Evolutionary conservation across 2,888 invertebrate genomes (phyloP), one percentile per base, ranked within the genome.

Genomic region (Iselma pallidipennis): DNA sequence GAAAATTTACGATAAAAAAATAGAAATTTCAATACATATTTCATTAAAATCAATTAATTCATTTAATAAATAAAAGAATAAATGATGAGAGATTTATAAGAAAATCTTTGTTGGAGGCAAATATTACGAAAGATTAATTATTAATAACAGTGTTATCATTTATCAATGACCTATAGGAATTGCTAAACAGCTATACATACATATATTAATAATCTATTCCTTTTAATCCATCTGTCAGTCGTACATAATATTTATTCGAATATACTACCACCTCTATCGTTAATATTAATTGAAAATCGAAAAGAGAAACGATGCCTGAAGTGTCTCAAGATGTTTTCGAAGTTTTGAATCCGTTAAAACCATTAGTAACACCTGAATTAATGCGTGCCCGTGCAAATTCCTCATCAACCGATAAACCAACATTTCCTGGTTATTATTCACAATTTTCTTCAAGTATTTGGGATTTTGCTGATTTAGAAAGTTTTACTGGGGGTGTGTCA

Each of bases 381-480:
- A 82, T 87, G 71, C 83, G 87, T 72, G 85, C 85, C 71, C 85
- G 87, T 73, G 85, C 87, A 4, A 87, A 87, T 75, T 86, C 86
- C 0, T 68, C 74, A 29, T 82, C 83, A 3, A 81, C 80, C 65
- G 82, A 82, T 71, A 83, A 83, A 45, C 69, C 64, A 45, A 61
- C 53, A 57, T 68, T 61, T 26, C 70, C 56, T 16, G 66, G 54
- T 62, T 67, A 67, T 25, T 57, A 42, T 49, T 49, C 12, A 23
- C 26, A 37, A 37, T 37, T n/a, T n/a, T n/a, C n/a, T n/a, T n/a
- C n/a, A n/a, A n/a, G 16, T 37, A 26, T n/a, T n/a, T n/a, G 31
- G 16, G 45, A 45, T 50, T 66, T 62, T 49, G 21, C 54, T 37
- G 87, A 87, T 65, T 70, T 86, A 55, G 87, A 87, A 69, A 83